These are phyloP conservation scores for Acanthochromis polyacanthus DNA, from an alignment of 2,113 vertebrate species.

Conservation along the genomic window DNA sequence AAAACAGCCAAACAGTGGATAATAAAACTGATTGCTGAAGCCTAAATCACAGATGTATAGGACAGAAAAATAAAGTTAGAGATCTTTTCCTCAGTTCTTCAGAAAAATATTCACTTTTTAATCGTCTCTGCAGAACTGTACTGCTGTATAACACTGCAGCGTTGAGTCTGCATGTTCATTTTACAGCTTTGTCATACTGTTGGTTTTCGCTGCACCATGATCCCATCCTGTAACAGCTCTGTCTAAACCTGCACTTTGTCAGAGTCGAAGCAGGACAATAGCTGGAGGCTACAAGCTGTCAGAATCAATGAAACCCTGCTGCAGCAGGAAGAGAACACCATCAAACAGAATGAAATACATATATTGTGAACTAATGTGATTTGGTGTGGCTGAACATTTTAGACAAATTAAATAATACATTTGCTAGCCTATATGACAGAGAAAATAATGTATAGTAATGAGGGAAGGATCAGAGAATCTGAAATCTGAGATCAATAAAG, in stretches of 20 bases:
- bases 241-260: conserved; percentile 38
- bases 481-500: conserved; percentile 19
- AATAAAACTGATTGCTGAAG: background rate
- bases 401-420: conserved; percentile 26
- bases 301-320: conserved; percentile 45
- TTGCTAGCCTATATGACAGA: background rate
- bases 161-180: background rate
- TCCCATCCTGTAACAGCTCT: conserved; percentile 12
- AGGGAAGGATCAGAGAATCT: background rate
- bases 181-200: background rate
- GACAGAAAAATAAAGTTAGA: too few species aligned
- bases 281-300: conserved; percentile 65
- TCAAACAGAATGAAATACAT: conserved; percentile 29
- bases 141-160: background rate
- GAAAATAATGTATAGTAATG: conserved; percentile 10
- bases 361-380: conserved; percentile 25
- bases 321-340: conserved; percentile 18
- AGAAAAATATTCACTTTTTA: too few species aligned
- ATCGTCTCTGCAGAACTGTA: too few species aligned
- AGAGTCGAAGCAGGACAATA: conserved; percentile 51
- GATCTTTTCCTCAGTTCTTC: too few species aligned
- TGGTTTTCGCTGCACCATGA: conserved; percentile 23
- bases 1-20: background rate
- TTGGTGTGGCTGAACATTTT: conserved; percentile 20
- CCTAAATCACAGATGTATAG: background rate